Conservation (phyloP, 2,888 invertebrate species). For the Hyposoter dolosus region DNA sequence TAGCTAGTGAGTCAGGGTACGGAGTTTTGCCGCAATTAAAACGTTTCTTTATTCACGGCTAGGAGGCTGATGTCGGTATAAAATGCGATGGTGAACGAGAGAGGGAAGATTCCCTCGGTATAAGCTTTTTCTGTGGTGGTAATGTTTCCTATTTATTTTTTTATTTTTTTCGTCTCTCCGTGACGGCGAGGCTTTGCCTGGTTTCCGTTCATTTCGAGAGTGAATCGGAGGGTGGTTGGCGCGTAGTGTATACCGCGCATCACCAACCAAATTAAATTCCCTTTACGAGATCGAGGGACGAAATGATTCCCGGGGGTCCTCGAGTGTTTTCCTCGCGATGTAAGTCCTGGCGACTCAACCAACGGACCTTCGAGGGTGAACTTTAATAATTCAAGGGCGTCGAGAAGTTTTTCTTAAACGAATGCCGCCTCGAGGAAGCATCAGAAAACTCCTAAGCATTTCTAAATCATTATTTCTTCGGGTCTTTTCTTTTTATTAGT, state of each 20-base stretch:
- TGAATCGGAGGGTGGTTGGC: slow-evolving; percentile 4
- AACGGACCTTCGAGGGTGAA: slow-evolving; percentile 71
- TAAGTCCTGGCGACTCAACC: slow-evolving; percentile 27
- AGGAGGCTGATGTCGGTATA: slow-evolving; percentile 43
- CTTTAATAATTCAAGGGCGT: slow-evolving; percentile 80
- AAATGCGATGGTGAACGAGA: slow-evolving; percentile 40
- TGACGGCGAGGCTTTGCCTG: neutral
- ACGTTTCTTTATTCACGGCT: slow-evolving; percentile 71
- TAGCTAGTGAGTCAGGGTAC: slow-evolving; percentile 17
- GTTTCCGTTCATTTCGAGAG: slow-evolving; percentile 42
- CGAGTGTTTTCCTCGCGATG: slow-evolving; percentile 69
- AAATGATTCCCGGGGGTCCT: slow-evolving; percentile 54
- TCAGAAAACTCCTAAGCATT: slow-evolving; percentile 26
- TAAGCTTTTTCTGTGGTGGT: slow-evolving; percentile 22
- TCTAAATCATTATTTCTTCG: slow-evolving; percentile 9
- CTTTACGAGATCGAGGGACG: slow-evolving; percentile 67
- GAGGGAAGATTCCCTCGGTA: slow-evolving; percentile 57
- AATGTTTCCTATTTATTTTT: slow-evolving; percentile 1
- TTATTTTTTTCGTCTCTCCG: slow-evolving; percentile 11
- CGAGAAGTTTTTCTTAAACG: slow-evolving; percentile 64
- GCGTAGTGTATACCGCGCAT: slow-evolving; percentile 44
- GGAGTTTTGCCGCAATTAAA: slow-evolving; percentile 72
- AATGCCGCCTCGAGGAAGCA: slow-evolving; percentile 16
- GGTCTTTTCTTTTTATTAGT: neutral
- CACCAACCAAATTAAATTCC: slow-evolving; percentile 73